Base-by-base conservation (phyloP, 2,888 invertebrate species). In the Seladonia tumulorum region DNA sequence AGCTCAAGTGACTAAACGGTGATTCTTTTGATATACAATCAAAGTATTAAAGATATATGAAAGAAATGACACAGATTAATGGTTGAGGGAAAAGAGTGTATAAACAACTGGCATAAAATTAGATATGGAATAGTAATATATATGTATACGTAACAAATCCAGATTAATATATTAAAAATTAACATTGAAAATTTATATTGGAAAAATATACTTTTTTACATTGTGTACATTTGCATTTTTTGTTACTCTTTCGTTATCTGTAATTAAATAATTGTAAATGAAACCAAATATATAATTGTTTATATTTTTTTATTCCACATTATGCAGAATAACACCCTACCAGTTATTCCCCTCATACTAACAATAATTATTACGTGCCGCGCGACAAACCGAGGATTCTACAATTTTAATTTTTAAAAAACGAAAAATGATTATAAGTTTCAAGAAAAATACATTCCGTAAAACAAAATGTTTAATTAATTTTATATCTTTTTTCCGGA, bases 1-100 rank as follows among this genome's bases (percentile, higher is more conserved):
- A 85, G n/a, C n/a, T 91, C 3, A 73, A 81, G 0, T 90, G 91
- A 90, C 90, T 87, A 7, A 7, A 0, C 5, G 16, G 25, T 1
- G 1, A 68, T 70, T 22, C n/a, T 45, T 3, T 35, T 1, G 35
- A 47, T 39, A 14, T 81, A 39, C 60, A 39, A 63, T 82, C 90
- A 25, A 89, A 90, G 70, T 89, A 90, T 89, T 89, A 82, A 75
- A 29, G 22, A 74, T 47, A 71, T 12, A 53, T 18, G 25, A 4
- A 49, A n/a, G 18, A 39, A 42, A 63, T 22, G 49, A 18, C 49
- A 53, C 53, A 73, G n/a, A 75, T 42, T 22, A 8, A 4, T 74
- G 86, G 82, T 82, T 86, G 39, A 47, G 79, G 87, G 63, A 4
- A 70, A 79, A 66, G 14, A 72, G 12, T 60, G 53, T 42, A 10